Conservation (phyloP, 2,888 invertebrate genomes). For the Coelogynopora nodosa region DNA sequence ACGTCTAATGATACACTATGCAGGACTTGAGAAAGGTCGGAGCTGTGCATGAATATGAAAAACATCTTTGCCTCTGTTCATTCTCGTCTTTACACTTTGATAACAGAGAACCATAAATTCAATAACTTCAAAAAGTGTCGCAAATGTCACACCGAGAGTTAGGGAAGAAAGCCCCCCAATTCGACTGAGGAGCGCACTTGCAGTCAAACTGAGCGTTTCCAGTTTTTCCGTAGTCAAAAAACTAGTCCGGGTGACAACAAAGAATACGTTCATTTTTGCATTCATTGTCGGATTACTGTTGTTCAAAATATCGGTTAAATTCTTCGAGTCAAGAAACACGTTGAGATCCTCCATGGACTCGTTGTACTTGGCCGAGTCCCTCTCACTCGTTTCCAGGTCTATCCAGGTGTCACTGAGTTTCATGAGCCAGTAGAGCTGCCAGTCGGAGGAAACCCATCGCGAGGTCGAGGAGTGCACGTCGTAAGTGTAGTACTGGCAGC, state of each 20-base stretch:
- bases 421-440: conserved; percentile 42
- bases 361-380: neutral
- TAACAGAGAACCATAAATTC: conserved; percentile 36
- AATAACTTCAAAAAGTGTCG: conserved; percentile 39
- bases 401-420: conserved; percentile 30
- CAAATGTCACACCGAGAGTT: conserved; percentile 39
- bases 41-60: too few relatives aligned
- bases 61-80: too few relatives aligned
- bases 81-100: too few relatives aligned
- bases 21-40: too few relatives aligned
- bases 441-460: conserved; percentile 27
- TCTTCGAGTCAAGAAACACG: neutral
- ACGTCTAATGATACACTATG: too few relatives aligned
- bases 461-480: conserved; percentile 37
- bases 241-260: conserved; percentile 28
- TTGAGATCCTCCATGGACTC: neutral
- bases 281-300: neutral
- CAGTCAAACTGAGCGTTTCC: conserved; percentile 39
- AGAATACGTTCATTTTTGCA: neutral
- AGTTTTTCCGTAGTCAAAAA: conserved; percentile 34
- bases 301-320: neutral
- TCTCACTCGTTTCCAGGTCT: neutral
- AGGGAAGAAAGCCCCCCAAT: conserved; percentile 41
- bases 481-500: conserved; percentile 34
- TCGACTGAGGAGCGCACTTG: conserved; percentile 29